Evolutionary conservation across 2,888 invertebrate genomes (phyloP).

Genomic region (Diadegma fenestrale): DNA sequence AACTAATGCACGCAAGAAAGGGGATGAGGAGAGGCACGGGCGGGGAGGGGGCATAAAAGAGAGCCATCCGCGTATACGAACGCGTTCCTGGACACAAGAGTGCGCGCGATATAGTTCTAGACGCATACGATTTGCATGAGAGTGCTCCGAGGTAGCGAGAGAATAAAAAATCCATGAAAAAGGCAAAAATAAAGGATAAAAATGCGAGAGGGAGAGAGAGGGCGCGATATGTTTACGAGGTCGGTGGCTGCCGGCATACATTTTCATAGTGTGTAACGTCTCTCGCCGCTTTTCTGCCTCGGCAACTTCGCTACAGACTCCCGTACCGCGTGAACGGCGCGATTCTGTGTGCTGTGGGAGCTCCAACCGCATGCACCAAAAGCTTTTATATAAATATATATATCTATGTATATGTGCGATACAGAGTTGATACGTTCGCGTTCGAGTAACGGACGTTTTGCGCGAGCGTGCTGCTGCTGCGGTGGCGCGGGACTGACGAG

Average conservation of each 20-base stretch:
- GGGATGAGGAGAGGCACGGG: not conserved
- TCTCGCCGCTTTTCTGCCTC: slow-evolving; percentile 32
- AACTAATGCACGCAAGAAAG: slow-evolving; percentile 24
- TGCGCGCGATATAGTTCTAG: slow-evolving; percentile 34
- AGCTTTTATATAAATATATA: no score
- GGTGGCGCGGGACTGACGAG: slow-evolving; percentile 58
- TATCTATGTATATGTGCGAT: slow-evolving; percentile 35
- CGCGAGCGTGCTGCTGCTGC: slow-evolving; percentile 50
- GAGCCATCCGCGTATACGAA: slow-evolving; percentile 46
- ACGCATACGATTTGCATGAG: slow-evolving; percentile 62
- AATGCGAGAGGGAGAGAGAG: slow-evolving; percentile 43
- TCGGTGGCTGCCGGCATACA: slow-evolving; percentile 65
- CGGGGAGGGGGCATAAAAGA: slow-evolving; percentile 18
- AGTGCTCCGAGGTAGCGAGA: slow-evolving; percentile 53
- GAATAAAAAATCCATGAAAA: not conserved
- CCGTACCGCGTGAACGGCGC: no score
- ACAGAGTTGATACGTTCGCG: slow-evolving; percentile 51
- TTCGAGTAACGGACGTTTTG: slow-evolving; percentile 68
- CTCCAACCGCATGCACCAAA: slow-evolving; percentile 29
- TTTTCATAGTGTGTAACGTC: slow-evolving; percentile 66
- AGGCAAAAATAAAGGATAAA: not conserved
- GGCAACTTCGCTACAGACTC: slow-evolving; percentile 1
- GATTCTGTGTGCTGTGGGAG: slow-evolving; percentile 54
- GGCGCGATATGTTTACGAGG: slow-evolving; percentile 60
- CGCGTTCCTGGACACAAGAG: slow-evolving; percentile 25